A percentile compares a stretch with the other conserved stretches of the same genome.
These are phyloP conservation scores for Sebastes nivosus DNA, from an alignment of 2,797 vertebrate genomes.

Conservation along the genomic window DNA sequence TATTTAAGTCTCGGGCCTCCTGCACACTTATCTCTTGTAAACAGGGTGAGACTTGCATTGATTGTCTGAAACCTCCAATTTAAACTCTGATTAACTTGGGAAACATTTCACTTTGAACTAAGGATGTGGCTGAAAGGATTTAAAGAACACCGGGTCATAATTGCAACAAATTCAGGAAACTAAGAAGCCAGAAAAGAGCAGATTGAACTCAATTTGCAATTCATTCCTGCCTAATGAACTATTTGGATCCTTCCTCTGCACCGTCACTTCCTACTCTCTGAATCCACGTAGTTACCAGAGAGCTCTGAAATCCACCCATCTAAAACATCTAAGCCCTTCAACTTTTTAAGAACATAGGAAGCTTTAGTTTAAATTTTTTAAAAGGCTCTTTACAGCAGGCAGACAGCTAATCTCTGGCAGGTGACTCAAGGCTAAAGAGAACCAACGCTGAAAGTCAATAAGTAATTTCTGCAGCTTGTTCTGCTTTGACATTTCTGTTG, in stretches of 20 bases:
- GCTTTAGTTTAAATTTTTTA: constrained; percentile 15
- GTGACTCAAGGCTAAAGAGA: constrained; percentile 15
- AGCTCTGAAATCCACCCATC: constrained; percentile 13
- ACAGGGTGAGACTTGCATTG: constrained; percentile 20
- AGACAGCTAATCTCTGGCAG: constrained; percentile 22
- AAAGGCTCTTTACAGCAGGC: constrained; percentile 21
- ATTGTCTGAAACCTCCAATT: constrained; percentile 26
- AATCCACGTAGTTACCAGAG: background rate
- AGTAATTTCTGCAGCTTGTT: constrained; percentile 6
- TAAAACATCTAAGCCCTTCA: constrained; percentile 10
- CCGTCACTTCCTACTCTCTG: background rate
- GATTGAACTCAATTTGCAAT: background rate
- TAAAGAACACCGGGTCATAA: background rate
- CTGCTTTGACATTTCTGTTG: background rate
- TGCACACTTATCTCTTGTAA: background rate
- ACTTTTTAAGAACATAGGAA: background rate
- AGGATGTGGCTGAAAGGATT: background rate
- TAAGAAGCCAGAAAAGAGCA: background rate
- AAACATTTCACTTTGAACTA: constrained; percentile 30
- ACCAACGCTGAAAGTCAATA: constrained; percentile 1
- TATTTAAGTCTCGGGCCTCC: constrained; percentile 19
- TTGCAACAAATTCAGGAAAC: background rate
- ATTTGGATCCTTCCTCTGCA: background rate
- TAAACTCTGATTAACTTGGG: constrained; percentile 4
- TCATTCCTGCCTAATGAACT: background rate